These are phyloP conservation scores for Scomber colias DNA, from an alignment of 2,113 vertebrate species.

Conservation along the genomic window DNA sequence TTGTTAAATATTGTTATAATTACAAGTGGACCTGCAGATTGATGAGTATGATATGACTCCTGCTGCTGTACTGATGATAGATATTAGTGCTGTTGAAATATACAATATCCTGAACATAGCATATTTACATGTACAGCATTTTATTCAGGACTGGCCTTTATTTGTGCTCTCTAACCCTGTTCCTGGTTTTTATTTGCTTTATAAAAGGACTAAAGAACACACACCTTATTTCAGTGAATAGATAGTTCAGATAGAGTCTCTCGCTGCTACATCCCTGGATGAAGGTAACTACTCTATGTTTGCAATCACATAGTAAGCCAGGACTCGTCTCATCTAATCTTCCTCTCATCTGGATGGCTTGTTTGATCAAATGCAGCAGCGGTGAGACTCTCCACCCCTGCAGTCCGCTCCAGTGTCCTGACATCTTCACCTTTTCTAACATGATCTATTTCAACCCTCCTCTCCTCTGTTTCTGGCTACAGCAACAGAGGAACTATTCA, in stretches of 20 bases:
- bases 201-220: background rate
- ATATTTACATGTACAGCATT: too few species aligned
- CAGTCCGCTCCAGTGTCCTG: conserved; percentile 15
- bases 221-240: background rate
- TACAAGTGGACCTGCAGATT: too few species aligned
- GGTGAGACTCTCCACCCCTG: conserved; percentile 12
- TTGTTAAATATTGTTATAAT: too few species aligned
- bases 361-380: conserved; percentile 51
- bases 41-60: too few species aligned
- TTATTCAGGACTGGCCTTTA: too few species aligned
- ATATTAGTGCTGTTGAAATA: too few species aligned
- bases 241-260: conserved; percentile 13
- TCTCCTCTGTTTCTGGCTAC: background rate
- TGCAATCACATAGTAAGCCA: conserved; percentile 35
- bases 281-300: conserved; percentile 13
- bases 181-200: background rate
- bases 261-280: background rate
- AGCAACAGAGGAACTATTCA: conserved; percentile 5
- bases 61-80: too few species aligned
- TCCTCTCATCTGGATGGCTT: conserved; percentile 36
- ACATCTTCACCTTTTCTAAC: conserved; percentile 8
- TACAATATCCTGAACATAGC: too few species aligned
- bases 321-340: conserved; percentile 26
- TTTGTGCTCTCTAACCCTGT: too few species aligned
- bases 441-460: conserved; percentile 3